Base-by-base conservation (phyloP, 2,113 vertebrate species). In the Aphelocoma coerulescens region DNA sequence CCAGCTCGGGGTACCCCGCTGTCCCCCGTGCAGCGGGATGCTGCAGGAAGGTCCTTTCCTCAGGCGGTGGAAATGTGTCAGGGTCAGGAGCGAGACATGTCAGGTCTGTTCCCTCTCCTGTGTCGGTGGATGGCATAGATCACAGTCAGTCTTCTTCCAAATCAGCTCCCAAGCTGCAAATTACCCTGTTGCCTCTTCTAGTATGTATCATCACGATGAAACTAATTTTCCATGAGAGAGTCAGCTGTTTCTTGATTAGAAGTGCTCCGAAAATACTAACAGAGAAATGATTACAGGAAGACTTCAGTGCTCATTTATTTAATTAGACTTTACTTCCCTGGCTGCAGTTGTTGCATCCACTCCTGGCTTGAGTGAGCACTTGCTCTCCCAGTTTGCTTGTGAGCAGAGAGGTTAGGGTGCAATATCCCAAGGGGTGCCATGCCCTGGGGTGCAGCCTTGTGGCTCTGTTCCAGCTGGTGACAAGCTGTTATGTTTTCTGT, bases 201-300 rank as follows among this genome's bases (percentile, higher is more conserved):
- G 61, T 77, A 37, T 8, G 4, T 85, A 79, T 92, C 80, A 63
- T 91, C 55, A 39, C 0, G 14, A 71, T 76, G 72, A 91, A 93
- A 91, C 91, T 89, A 85, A 94, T 94, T 95, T 96, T 96, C 89
- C 77, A n/a, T 89, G 93, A 62, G 94, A 80, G 90, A 91, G 75
- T 95, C 91, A 96, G 93, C 93, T 95, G 88, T 95, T 97, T 95
- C 85, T 89, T 94, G 94, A 95, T 96, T 95, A 96, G 90, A 95
- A 97, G 92, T 96, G 95, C 83, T 96, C 92, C 4, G 1, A 94
- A 96, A 97, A 95, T 96, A 95, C 79, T 78, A 81, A 74, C 79
- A 59, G 92, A 92, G 61, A 91, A 91, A 91, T 95, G 92, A 96
- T 94, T 94, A 92, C 93, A 94, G 96, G 95, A 95, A 97, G 90